These are phyloP conservation scores for Mixornis gularis DNA, from an alignment of 2,113 vertebrate genomes.

Conservation along the genomic window DNA sequence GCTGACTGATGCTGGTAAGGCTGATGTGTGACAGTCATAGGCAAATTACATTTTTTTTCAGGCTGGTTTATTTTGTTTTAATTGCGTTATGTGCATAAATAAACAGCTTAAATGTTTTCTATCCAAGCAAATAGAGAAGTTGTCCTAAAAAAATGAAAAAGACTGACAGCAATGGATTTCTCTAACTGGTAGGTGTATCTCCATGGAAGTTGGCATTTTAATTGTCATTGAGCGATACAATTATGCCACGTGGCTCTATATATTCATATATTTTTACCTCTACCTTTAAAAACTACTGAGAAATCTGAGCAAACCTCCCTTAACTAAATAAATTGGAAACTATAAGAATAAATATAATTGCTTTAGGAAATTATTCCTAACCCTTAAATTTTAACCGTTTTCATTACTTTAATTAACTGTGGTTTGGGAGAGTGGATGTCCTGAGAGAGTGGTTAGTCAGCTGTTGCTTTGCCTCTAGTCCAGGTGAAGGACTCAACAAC, in stretches of 20 bases:
- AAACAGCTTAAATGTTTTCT: conserved; percentile 44
- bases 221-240: neutral
- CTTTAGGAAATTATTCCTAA: neutral
- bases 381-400: neutral
- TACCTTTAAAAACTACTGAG: neutral
- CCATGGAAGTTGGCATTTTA: neutral
- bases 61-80: conserved; percentile 59
- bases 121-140: conserved; percentile 24
- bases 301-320: neutral
- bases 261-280: neutral
- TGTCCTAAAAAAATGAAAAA: conserved; percentile 5
- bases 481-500: neutral
- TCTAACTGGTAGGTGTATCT: neutral
- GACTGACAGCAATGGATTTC: neutral
- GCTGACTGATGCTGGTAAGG: conserved; percentile 13
- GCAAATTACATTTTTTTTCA: conserved; percentile 54
- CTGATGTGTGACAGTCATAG: conserved; percentile 41
- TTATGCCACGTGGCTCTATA: conserved; percentile 16
- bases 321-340: neutral
- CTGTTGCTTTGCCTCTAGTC: neutral
- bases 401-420: neutral
- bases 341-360: neutral
- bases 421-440: neutral
- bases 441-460: neutral
- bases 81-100: conserved; percentile 58